Percentiles rank a stretch among this genome's conserved stretches.
phyloP scores from a whole-genome alignment of 2,888 invertebrate genomes.

The Chromoteleia sp. region DNA sequence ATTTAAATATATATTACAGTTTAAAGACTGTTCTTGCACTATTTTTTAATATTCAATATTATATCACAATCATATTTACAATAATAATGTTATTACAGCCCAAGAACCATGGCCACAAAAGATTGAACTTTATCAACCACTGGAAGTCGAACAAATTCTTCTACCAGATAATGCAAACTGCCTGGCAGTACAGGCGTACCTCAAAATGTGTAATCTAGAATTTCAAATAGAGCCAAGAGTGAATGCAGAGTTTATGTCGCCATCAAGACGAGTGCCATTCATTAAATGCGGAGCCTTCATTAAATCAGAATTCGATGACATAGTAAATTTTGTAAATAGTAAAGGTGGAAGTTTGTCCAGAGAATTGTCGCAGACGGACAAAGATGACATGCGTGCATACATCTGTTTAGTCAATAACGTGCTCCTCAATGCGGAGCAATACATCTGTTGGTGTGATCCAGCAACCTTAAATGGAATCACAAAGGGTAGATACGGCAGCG shows the following conservation, averaged over 20 bases:
- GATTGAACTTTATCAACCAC: conserved; percentile 94
- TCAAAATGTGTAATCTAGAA: conserved; percentile 96
- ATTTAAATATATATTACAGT: too few species aligned
- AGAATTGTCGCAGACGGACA: conserved; percentile 90
- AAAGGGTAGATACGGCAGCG: conserved; percentile 92
- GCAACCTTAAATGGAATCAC: conserved; percentile 93
- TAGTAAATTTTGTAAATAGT: conserved; percentile 94
- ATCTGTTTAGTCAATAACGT: conserved; percentile 96
- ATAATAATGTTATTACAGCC: conserved; percentile 85
- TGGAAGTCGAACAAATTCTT: conserved; percentile 96
- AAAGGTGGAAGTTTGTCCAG: conserved; percentile 92
- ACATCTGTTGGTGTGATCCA: conserved; percentile 94
- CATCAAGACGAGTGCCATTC: conserved; percentile 96
- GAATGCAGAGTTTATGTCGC: conserved; percentile 99
- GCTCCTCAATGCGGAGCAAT: conserved; percentile 95
- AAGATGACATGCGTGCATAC: conserved; percentile 96
- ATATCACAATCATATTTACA: background rate
- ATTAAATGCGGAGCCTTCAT: conserved; percentile 95
- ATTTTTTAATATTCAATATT: background rate
- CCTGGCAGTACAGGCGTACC: conserved; percentile 95
- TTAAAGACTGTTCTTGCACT: too few species aligned
- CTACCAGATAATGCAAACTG: conserved; percentile 97
- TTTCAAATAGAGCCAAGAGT: conserved; percentile 92
- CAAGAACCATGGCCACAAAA: conserved; percentile 96
- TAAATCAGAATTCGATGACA: conserved; percentile 95